Evolutionary conservation across 1,140 invertebrate genomes (phyloP).

Genomic region (Drosophila sucinea): DNA sequence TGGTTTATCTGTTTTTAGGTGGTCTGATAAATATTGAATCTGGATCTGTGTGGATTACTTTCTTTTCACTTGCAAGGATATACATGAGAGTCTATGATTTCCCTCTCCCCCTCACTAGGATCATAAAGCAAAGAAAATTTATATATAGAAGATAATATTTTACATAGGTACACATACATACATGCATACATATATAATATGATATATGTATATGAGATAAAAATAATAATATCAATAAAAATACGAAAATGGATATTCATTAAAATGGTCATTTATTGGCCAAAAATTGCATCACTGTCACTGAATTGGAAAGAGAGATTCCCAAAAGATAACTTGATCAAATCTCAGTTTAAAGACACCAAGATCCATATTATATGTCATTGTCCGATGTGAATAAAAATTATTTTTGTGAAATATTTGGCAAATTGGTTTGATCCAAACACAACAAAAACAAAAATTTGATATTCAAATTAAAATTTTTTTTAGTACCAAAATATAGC

Average conservation of each 20-base stretch:
- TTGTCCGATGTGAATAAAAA: not conserved
- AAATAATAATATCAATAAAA: constrained; percentile 23
- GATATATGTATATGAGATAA: constrained; percentile 41
- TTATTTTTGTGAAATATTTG: not conserved
- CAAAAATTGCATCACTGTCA: not conserved
- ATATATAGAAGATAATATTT: constrained; percentile 35
- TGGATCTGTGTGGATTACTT: too few relatives aligned
- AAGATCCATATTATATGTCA: not conserved
- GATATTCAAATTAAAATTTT: not conserved
- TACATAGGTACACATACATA: constrained; percentile 39
- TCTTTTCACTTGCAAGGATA: not conserved
- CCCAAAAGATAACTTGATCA: not conserved
- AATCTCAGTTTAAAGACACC: not conserved
- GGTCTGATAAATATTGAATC: not conserved
- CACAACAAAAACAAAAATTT: not conserved
- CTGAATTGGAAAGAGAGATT: not conserved
- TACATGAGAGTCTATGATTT: not conserved
- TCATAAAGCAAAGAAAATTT: not conserved
- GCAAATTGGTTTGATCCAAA: too few relatives aligned
- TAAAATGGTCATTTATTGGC: constrained; percentile 6
- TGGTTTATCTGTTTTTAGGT: not conserved
- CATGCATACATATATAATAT: constrained; percentile 44
- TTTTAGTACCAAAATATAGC: too few relatives aligned
- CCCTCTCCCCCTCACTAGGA: not conserved
- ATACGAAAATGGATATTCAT: constrained; percentile 27